Conservation (phyloP, 2,113 vertebrate genomes). For the Ammodytes dubius region DNA sequence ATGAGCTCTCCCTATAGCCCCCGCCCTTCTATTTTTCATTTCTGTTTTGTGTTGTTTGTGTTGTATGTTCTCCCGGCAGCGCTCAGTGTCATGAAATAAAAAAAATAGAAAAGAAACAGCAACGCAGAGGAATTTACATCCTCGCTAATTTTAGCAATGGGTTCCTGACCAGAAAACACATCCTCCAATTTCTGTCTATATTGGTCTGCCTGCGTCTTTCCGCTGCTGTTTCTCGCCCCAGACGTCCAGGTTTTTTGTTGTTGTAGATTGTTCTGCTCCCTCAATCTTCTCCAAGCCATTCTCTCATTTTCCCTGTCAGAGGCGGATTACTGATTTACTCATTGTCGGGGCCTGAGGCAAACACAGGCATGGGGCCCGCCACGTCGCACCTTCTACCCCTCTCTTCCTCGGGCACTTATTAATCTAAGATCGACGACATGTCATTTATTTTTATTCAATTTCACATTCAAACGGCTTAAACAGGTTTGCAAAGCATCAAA, state of each 20-base stretch:
- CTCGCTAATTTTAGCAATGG: constrained; percentile 85
- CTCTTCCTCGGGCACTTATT: too few species aligned
- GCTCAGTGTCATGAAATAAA: constrained; percentile 73
- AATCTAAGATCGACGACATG: too few species aligned
- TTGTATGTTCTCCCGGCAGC: constrained; percentile 61
- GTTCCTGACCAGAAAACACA: constrained; percentile 88
- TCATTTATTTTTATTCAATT: too few species aligned
- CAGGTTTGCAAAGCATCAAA: too few species aligned
- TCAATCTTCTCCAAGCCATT: constrained; percentile 50
- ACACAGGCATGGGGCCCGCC: too few species aligned
- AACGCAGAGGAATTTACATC: constrained; percentile 85
- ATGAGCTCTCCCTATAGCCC: constrained; percentile 63
- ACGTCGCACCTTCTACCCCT: too few species aligned
- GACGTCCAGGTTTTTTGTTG: constrained; percentile 33
- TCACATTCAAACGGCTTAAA: too few species aligned
- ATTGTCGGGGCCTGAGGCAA: too few species aligned
- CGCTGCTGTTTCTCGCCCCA: constrained; percentile 63
- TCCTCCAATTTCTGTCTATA: constrained; percentile 87
- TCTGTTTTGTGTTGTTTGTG: constrained; percentile 46
- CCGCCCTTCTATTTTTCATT: constrained; percentile 50
- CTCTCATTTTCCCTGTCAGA: constrained; percentile 46
- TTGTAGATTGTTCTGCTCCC: constrained; percentile 47
- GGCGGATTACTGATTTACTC: too few species aligned
- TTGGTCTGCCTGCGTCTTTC: constrained; percentile 79
- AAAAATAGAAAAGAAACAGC: constrained; percentile 48